Conservation (phyloP, 64 coral and sea anemone species). For the Montipora efflorescens region DNA sequence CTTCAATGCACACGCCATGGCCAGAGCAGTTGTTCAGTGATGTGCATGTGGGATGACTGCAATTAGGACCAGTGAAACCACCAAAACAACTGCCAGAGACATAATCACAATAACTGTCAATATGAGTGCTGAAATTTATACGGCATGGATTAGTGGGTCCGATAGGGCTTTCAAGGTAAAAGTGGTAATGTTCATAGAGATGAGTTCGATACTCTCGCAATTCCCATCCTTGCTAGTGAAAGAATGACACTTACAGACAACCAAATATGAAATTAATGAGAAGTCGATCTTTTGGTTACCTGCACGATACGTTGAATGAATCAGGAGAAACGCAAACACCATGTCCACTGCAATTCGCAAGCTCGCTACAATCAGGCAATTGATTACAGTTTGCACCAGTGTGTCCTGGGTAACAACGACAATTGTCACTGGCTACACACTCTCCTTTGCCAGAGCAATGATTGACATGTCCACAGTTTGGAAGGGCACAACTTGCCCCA, state of each 20-base stretch:
- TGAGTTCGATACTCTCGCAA: not conserved
- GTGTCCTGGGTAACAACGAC: constrained; percentile 59
- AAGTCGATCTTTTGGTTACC: constrained; percentile 33
- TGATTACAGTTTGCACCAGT: constrained; percentile 22
- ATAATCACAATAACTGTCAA: not conserved
- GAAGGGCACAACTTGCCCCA: constrained; percentile 58
- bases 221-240: not conserved
- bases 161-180: not conserved
- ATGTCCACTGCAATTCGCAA: constrained; percentile 58
- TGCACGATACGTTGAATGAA: constrained; percentile 50
- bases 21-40: constrained; percentile 53
- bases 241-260: not conserved
- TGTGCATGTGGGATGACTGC: constrained; percentile 40
- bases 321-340: constrained; percentile 38
- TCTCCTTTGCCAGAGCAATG: constrained; percentile 64
- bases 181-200: not conserved
- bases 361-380: constrained; percentile 24
- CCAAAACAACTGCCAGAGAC: constrained; percentile 41
- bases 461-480: constrained; percentile 61
- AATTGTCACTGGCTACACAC: constrained; percentile 47
- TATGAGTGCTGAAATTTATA: not conserved
- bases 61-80: constrained; percentile 60
- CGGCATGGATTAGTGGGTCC: not conserved
- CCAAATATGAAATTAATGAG: not conserved
- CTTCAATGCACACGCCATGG: constrained; percentile 54